A percentile compares a stretch with the other conserved stretches of the same genome.
Conservation (phyloP, 2,113 vertebrate species). For the Rhagologus leucostigma region DNA sequence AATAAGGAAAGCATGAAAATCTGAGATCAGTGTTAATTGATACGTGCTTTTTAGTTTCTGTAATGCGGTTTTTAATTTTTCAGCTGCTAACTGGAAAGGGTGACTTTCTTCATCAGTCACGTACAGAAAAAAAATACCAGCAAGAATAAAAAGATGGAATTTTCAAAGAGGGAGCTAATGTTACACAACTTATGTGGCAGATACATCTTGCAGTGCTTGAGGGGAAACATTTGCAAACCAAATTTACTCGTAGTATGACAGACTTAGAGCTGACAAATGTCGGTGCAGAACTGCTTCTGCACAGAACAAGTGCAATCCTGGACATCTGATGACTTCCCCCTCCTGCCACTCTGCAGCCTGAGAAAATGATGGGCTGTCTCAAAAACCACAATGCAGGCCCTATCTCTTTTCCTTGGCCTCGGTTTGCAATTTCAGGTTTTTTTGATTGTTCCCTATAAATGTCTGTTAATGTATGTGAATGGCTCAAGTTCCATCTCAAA, state of each 20-base stretch:
- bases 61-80: conserved; percentile 30
- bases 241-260: neutral
- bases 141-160: neutral
- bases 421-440: neutral
- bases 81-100: conserved; percentile 10
- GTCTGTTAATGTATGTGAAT: neutral
- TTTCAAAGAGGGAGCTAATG: neutral
- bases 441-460: neutral
- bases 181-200: neutral
- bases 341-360: neutral
- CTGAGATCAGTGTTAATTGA: neutral
- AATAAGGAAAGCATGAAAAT: neutral
- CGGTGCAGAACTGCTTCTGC: neutral
- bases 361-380: neutral
- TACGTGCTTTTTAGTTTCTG: conserved; percentile 1
- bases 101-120: neutral
- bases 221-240: neutral
- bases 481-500: neutral
- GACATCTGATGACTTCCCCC: neutral
- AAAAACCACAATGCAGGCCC: neutral
- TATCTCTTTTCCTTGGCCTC: neutral
- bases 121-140: neutral
- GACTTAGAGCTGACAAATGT: neutral
- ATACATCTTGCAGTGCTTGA: neutral
- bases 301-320: neutral